Conservation (phyloP, 1,140 invertebrate species). For the Acromyrmex echinatior region DNA sequence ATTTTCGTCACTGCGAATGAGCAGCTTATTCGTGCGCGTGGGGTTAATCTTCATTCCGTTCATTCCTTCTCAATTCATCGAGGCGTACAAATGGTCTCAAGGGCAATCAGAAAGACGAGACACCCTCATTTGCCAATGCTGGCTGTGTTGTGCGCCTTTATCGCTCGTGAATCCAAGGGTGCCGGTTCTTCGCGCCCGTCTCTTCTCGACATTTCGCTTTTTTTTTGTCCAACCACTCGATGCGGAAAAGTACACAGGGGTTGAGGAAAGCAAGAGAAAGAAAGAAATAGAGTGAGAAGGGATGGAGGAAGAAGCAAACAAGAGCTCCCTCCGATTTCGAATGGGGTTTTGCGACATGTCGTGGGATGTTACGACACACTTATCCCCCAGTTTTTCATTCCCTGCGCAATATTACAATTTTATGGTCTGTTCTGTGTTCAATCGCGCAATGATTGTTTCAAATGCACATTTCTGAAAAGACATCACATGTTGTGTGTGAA, state of each 20-base stretch:
- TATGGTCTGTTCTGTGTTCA: background rate
- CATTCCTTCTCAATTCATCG: slow-evolving; percentile 20
- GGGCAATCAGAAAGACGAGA: slow-evolving; percentile 74
- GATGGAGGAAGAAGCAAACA: slow-evolving; percentile 38
- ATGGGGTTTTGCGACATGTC: slow-evolving; percentile 45
- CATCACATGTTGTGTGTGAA: background rate
- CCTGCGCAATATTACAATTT: slow-evolving; percentile 25
- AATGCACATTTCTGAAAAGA: background rate
- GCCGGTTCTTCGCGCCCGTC: slow-evolving; percentile 15
- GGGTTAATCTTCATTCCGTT: slow-evolving; percentile 34
- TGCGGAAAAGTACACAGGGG: slow-evolving; percentile 51
- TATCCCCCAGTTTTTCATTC: slow-evolving; percentile 4
- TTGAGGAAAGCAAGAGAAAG: slow-evolving; percentile 13
- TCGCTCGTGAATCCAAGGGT: slow-evolving; percentile 64
- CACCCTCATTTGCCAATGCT: slow-evolving; percentile 72
- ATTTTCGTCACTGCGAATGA: slow-evolving; percentile 32
- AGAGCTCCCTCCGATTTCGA: slow-evolving; percentile 39
- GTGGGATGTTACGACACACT: slow-evolving; percentile 44
- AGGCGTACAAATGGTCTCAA: slow-evolving; percentile 49
- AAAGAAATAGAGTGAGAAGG: background rate
- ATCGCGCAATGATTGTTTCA: slow-evolving; percentile 31
- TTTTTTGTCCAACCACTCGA: slow-evolving; percentile 62
- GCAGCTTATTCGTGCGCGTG: slow-evolving; percentile 28
- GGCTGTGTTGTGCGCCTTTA: slow-evolving; percentile 55
- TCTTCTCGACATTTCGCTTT: slow-evolving; percentile 53